Evolutionary conservation across 2,888 invertebrate genomes (phyloP).

Genomic region (Platycheirus albimanus): DNA sequence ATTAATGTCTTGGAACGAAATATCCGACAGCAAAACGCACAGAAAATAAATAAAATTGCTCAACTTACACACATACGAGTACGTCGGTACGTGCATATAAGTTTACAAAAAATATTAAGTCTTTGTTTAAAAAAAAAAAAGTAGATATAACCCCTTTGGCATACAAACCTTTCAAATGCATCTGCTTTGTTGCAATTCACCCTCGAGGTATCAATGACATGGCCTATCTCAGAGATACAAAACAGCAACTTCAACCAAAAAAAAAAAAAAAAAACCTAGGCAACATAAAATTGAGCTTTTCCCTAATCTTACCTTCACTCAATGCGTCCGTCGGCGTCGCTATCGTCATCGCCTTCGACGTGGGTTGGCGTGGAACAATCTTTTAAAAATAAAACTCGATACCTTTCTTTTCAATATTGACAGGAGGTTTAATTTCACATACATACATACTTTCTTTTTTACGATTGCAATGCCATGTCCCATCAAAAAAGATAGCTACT

Average conservation of each 20-base stretch:
- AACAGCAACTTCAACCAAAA: not conserved
- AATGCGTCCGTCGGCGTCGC: too few species aligned
- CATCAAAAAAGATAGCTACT: conserved; percentile 17
- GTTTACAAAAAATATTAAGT: too few species aligned
- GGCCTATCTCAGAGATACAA: too few species aligned
- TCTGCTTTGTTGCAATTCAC: not conserved
- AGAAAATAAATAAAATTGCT: not conserved
- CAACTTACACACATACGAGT: too few species aligned
- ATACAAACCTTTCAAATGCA: conserved; percentile 2
- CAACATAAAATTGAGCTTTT: conserved; percentile 17
- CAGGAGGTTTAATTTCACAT: conserved; percentile 52
- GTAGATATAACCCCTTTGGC: too few species aligned
- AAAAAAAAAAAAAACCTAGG: not conserved
- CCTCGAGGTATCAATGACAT: not conserved
- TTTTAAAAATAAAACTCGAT: conserved; percentile 38
- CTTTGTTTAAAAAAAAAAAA: too few species aligned
- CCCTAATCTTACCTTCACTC: conserved; percentile 25
- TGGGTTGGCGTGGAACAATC: conserved; percentile 4
- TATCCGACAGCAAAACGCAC: not conserved
- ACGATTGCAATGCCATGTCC: conserved; percentile 29
- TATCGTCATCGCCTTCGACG: not conserved
- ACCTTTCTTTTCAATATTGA: conserved; percentile 39
- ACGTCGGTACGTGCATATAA: not conserved
- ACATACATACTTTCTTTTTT: conserved; percentile 53
- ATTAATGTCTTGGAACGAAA: conserved; percentile 7